Conservation (phyloP, 2,113 vertebrate genomes). For the Epinephelus cyanopodus region DNA sequence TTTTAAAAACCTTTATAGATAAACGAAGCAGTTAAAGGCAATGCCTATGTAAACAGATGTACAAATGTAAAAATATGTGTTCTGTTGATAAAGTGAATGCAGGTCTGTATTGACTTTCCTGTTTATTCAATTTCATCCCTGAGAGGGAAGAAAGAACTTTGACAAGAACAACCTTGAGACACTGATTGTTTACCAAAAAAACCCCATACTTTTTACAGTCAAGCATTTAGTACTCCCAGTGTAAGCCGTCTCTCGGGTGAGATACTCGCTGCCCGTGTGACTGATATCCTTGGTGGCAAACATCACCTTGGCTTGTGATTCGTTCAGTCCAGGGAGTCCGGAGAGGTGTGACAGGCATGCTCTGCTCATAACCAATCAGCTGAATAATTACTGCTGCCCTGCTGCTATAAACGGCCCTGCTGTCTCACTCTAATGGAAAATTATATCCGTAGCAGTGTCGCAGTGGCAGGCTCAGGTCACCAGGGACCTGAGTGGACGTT, state of each 20-base stretch:
- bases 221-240: neutral
- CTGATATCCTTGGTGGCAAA: slow-evolving; percentile 10
- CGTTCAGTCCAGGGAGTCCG: slow-evolving; percentile 4
- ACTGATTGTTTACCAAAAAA: neutral
- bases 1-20: neutral
- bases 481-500: slow-evolving; percentile 15
- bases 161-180: neutral
- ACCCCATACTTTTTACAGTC: too few species aligned
- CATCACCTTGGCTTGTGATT: slow-evolving; percentile 8
- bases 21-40: too few species aligned
- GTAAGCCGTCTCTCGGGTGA: neutral
- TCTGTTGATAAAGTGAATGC: neutral
- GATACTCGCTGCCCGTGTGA: slow-evolving; percentile 17
- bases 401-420: slow-evolving; percentile 43
- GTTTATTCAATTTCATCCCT: slow-evolving; percentile 8
- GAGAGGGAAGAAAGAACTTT: neutral
- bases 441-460: neutral
- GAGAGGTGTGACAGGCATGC: slow-evolving; percentile 45
- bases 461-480: slow-evolving; percentile 8
- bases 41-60: neutral
- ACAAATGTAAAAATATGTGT: neutral
- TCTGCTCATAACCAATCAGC: slow-evolving; percentile 43
- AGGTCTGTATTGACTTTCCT: neutral
- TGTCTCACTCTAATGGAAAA: slow-evolving; percentile 55
- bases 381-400: slow-evolving; percentile 67